These are phyloP conservation scores for Hippocampus guttulatus DNA, from an alignment of 2,113 vertebrate genomes.

Conservation along the genomic window DNA sequence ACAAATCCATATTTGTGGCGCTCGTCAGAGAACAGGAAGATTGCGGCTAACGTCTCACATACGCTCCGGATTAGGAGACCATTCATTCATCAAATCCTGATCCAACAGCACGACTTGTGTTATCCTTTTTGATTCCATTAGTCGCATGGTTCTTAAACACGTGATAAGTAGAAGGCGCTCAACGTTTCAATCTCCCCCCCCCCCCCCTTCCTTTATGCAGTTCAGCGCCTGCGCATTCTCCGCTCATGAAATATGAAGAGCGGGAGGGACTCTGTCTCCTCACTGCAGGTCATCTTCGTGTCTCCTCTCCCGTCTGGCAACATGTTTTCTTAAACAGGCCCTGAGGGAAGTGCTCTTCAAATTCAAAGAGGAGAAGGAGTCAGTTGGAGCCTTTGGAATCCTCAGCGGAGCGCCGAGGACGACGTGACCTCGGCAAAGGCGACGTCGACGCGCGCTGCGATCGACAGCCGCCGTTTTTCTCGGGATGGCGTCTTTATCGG, in stretches of 20 bases:
- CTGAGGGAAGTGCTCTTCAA: slow-evolving; percentile 28
- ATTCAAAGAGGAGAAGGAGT: slow-evolving; percentile 31
- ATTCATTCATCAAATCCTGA: slow-evolving; percentile 30
- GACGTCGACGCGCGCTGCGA: slow-evolving; percentile 37
- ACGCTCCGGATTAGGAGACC: slow-evolving; percentile 33
- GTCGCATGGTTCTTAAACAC: slow-evolving; percentile 19
- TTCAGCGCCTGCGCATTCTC: not conserved
- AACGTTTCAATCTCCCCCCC: not conserved
- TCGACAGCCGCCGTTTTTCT: slow-evolving; percentile 46
- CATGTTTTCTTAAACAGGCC: slow-evolving; percentile 31
- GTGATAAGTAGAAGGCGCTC: slow-evolving; percentile 12
- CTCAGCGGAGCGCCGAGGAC: slow-evolving; percentile 29
- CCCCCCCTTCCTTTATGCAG: too few relatives aligned
- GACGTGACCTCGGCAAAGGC: slow-evolving; percentile 16
- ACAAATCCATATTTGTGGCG: slow-evolving; percentile 20
- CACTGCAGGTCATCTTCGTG: slow-evolving; percentile 14
- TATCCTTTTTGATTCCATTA: slow-evolving; percentile 28
- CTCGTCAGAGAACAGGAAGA: slow-evolving; percentile 24
- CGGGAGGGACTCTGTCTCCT: slow-evolving; percentile 15
- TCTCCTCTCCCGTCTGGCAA: slow-evolving; percentile 16
- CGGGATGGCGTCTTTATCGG: slow-evolving; percentile 59
- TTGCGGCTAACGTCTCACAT: slow-evolving; percentile 12
- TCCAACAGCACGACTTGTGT: slow-evolving; percentile 40
- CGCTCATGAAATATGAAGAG: slow-evolving; percentile 19
- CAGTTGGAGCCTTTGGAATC: slow-evolving; percentile 6